phyloP scores from a whole-genome alignment of 2,113 vertebrate species.

The Poeciliopsis prolifica region DNA sequence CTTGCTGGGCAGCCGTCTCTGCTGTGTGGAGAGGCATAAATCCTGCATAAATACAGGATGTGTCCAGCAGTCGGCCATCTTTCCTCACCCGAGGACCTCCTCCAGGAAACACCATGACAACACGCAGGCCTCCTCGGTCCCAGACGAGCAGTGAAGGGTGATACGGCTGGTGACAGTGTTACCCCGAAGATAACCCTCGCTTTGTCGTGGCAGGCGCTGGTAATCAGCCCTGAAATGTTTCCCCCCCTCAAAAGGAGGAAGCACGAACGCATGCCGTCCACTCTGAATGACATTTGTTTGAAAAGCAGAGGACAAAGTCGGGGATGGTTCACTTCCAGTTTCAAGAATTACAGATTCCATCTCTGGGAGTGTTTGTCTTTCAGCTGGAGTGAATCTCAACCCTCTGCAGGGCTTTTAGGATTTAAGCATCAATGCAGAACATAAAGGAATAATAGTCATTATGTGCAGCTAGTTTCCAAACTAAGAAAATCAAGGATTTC shows the following conservation, averaged over 20 bases:
- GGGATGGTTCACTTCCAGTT: slow-evolving; percentile 18
- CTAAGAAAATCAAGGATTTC: too few relatives aligned
- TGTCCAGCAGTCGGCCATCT: slow-evolving; percentile 17
- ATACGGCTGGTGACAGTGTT: slow-evolving; percentile 3
- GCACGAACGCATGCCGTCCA: slow-evolving; percentile 16
- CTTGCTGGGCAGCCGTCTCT: too few relatives aligned
- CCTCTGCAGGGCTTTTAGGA: slow-evolving; percentile 5
- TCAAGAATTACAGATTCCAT: slow-evolving; percentile 23
- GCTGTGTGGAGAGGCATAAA: slow-evolving; percentile 16
- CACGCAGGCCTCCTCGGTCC: slow-evolving; percentile 29
- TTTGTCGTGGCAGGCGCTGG: slow-evolving; percentile 13
- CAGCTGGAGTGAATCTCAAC: slow-evolving; percentile 17
- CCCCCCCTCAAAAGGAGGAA: slow-evolving; percentile 32
- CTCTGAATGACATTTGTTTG: slow-evolving; percentile 34
- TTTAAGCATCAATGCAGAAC: too few relatives aligned
- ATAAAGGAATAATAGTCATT: too few relatives aligned
- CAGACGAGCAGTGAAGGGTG: slow-evolving; percentile 12
- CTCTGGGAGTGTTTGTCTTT: slow-evolving; percentile 20
- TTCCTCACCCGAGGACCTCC: slow-evolving; percentile 43
- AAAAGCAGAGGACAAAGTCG: slow-evolving; percentile 25
- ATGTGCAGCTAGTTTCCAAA: too few relatives aligned
- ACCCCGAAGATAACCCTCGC: slow-evolving; percentile 13
- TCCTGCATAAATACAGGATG: slow-evolving; percentile 24
- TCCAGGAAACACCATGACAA: slow-evolving; percentile 35
- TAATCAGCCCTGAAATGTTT: slow-evolving; percentile 32